Evolutionary conservation across 2,888 invertebrate species (phyloP).

Genomic region (Mechanitis mazaeus): DNA sequence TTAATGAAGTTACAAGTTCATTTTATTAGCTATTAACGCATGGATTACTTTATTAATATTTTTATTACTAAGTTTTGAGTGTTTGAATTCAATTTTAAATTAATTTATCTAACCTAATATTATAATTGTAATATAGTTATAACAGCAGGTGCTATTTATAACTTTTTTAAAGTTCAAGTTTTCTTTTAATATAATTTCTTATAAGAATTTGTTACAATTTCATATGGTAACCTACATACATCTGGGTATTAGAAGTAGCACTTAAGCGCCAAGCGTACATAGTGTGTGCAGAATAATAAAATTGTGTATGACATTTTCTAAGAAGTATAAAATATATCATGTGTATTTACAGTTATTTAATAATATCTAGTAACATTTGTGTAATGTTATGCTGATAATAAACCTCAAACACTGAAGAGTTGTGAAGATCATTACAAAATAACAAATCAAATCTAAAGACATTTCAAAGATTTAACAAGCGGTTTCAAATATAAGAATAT

Average conservation of each 20-base stretch:
- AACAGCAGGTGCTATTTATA: too few species aligned
- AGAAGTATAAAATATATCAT: background rate
- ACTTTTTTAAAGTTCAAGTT: too few species aligned
- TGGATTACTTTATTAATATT: conserved; percentile 13
- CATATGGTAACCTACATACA: conserved; percentile 2
- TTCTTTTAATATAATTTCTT: background rate
- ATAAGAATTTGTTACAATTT: background rate
- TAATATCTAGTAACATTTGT: too few species aligned
- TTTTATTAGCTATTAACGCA: conserved; percentile 48
- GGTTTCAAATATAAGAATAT: too few species aligned
- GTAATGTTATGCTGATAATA: too few species aligned
- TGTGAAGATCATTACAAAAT: too few species aligned
- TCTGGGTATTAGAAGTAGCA: conserved; percentile 2
- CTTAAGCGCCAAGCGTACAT: background rate
- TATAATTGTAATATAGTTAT: too few species aligned
- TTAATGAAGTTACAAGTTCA: conserved; percentile 48
- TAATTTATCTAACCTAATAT: too few species aligned
- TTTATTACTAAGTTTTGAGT: background rate
- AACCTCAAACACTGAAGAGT: too few species aligned
- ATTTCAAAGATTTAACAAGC: too few species aligned
- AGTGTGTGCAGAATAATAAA: conserved; percentile 1
- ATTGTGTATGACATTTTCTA: background rate
- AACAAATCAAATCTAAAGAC: too few species aligned
- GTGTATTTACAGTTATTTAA: too few species aligned
- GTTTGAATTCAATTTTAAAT: background rate